A percentile compares a stretch with the other conserved stretches of the same genome.
These are phyloP conservation scores for Bimastos eiseni DNA, from an alignment of 2,888 invertebrate species.

Conservation along the genomic window DNA sequence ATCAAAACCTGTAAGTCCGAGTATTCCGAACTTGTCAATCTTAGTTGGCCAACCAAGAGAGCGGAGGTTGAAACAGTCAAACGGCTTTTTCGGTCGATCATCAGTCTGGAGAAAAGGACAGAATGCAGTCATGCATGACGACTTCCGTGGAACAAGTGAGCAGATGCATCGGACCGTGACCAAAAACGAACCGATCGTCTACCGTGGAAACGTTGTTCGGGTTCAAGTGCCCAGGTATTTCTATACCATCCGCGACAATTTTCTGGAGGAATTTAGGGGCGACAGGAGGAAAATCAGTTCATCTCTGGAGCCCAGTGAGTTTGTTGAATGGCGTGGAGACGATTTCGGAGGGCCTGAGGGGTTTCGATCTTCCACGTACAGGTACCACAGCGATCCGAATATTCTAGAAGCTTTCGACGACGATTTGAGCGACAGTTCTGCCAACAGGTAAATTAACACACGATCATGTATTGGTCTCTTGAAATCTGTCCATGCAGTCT, in stretches of 20 bases:
- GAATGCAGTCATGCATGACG: slow-evolving; percentile 13
- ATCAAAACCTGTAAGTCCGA: background rate
- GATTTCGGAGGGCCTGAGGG: background rate
- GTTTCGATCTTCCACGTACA: background rate
- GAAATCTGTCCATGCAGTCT: background rate
- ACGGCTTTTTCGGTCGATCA: background rate
- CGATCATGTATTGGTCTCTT: background rate
- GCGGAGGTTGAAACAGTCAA: background rate
- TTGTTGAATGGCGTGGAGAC: background rate
- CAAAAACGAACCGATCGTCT: background rate
- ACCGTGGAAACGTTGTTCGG: slow-evolving; percentile 15
- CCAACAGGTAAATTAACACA: background rate
- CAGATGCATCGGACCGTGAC: background rate
- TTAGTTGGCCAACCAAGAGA: background rate
- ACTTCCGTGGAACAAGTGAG: background rate
- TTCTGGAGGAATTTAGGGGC: background rate
- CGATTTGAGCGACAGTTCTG: background rate
- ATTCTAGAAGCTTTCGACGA: background rate
- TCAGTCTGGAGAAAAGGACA: background rate
- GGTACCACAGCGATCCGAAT: slow-evolving; percentile 23
- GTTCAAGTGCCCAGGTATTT: slow-evolving; percentile 20
- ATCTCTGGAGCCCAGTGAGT: background rate
- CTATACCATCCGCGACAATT: background rate
- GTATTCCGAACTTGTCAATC: slow-evolving; percentile 8
- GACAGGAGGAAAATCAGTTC: background rate